Conservation (phyloP, 2,797 vertebrate genomes). For the Phrynocephalus forsythii region DNA sequence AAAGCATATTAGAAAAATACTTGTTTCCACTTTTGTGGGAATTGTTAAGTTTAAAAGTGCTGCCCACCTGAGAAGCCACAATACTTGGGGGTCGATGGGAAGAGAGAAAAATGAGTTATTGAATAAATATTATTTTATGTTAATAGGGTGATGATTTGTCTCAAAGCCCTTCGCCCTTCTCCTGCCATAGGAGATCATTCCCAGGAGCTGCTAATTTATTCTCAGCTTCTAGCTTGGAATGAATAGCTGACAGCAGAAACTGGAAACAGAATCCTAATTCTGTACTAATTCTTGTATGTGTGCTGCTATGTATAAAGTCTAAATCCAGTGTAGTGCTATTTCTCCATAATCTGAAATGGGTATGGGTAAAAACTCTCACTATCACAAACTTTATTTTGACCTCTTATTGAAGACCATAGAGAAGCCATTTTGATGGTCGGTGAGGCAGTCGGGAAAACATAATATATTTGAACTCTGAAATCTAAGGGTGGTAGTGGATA, state of each 20-base stretch:
- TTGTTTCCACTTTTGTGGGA: neutral
- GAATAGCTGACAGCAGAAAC: slow-evolving; percentile 10
- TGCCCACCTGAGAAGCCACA: neutral
- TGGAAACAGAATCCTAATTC: neutral
- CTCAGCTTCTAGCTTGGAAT: neutral
- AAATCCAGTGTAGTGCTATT: slow-evolving; percentile 1
- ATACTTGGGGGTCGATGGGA: neutral
- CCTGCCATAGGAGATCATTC: neutral
- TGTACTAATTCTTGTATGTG: neutral
- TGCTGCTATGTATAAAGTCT: neutral
- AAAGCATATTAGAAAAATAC: neutral
- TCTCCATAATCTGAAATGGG: neutral
- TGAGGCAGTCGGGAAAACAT: neutral
- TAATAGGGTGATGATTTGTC: neutral
- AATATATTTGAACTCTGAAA: neutral
- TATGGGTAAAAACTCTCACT: neutral
- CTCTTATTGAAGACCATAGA: neutral
- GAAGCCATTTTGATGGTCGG: neutral
- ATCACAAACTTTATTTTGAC: no score
- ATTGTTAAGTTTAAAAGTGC: neutral
- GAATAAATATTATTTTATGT: neutral
- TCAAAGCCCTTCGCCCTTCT: neutral
- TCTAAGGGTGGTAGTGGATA: neutral
- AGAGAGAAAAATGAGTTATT: neutral
- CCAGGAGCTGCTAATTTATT: slow-evolving; percentile 29